Evolutionary conservation across 2,888 invertebrate species (phyloP).

Genomic region (Pantelozetes paolii): DNA sequence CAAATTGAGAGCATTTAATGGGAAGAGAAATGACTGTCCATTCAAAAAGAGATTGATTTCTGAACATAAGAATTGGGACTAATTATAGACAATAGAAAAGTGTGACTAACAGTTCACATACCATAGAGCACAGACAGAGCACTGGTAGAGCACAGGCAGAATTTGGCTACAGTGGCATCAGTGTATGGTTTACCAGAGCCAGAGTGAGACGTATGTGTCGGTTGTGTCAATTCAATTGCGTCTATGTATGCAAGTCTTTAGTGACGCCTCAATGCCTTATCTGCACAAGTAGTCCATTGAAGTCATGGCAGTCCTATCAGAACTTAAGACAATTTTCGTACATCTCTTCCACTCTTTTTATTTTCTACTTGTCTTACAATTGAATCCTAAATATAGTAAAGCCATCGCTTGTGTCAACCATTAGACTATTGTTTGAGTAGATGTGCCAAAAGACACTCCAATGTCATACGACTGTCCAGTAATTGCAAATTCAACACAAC

Average conservation of each 20-base stretch:
- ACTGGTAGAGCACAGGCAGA: too few relatives aligned
- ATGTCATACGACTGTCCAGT: background rate
- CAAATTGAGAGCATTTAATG: background rate
- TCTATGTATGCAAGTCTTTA: slow-evolving; percentile 6
- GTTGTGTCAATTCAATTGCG: background rate
- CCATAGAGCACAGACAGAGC: background rate
- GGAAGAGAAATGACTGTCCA: background rate
- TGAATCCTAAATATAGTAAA: slow-evolving; percentile 8
- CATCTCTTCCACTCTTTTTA: background rate
- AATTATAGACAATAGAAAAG: slow-evolving; percentile 1
- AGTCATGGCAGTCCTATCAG: background rate
- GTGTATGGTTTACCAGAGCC: background rate
- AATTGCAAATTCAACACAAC: background rate
- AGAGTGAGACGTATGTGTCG: background rate
- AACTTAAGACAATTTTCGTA: background rate
- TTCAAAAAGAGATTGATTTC: background rate
- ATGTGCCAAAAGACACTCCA: background rate
- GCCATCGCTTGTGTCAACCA: background rate
- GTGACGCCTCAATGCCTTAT: background rate
- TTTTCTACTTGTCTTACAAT: background rate
- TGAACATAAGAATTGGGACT: background rate
- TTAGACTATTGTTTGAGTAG: slow-evolving; percentile 1
- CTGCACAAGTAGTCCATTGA: slow-evolving; percentile 3
- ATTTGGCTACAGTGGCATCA: background rate
- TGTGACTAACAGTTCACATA: background rate